These are phyloP conservation scores for Menidia beryllina DNA, from an alignment of 2,113 vertebrate species.

Conservation along the genomic window DNA sequence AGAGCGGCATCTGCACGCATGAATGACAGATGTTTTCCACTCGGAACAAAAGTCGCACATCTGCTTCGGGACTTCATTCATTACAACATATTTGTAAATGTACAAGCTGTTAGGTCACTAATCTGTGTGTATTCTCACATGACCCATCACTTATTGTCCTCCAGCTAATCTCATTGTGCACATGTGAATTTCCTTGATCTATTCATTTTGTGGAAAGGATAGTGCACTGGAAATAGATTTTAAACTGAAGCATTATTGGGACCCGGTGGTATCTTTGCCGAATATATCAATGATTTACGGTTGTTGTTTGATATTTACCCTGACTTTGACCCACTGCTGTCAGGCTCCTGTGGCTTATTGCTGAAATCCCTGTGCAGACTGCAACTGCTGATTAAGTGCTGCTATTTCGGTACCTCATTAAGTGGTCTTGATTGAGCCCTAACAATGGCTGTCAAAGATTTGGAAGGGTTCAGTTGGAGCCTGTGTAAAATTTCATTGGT, in stretches of 20 bases:
- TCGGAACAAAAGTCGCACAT: slow-evolving; percentile 1
- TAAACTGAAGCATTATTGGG: slow-evolving; percentile 15
- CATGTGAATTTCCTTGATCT: not conserved
- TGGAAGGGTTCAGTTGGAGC: slow-evolving; percentile 36
- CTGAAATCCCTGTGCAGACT: slow-evolving; percentile 30
- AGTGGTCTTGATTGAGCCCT: slow-evolving; percentile 44
- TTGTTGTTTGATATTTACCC: slow-evolving; percentile 46
- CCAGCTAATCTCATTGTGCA: slow-evolving; percentile 5
- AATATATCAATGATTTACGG: slow-evolving; percentile 22
- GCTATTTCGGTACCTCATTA: slow-evolving; percentile 66
- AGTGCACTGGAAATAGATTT: not conserved
- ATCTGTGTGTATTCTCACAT: slow-evolving; percentile 3
- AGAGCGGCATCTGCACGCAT: not conserved
- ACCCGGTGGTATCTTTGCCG: not conserved
- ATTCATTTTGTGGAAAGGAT: not conserved
- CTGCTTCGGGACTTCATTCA: not conserved
- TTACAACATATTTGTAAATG: slow-evolving; percentile 8
- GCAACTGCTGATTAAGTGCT: slow-evolving; percentile 53
- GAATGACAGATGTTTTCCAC: not conserved
- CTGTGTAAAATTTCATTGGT: slow-evolving; percentile 32
- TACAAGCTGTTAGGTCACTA: not conserved
- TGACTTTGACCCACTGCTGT: slow-evolving; percentile 45
- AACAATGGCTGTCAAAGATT: slow-evolving; percentile 34
- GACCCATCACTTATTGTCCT: not conserved
- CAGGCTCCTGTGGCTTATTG: slow-evolving; percentile 39